These are phyloP conservation scores for Villa cingulata DNA, from an alignment of 2,888 invertebrate genomes.

Conservation along the genomic window DNA sequence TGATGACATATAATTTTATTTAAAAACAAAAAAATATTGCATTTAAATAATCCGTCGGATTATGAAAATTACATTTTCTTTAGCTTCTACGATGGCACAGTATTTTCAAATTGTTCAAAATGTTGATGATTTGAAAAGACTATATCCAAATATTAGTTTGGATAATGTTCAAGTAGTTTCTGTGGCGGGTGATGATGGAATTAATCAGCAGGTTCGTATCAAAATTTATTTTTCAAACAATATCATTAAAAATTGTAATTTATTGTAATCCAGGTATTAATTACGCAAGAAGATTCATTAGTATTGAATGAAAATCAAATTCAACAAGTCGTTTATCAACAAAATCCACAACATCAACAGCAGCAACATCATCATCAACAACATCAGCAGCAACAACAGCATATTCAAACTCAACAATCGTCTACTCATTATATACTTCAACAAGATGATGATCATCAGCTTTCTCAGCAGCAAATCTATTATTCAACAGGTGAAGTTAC, in stretches of 20 bases:
- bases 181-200: constrained; percentile 28
- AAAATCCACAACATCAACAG: constrained; percentile 26
- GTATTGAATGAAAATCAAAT: constrained; percentile 33
- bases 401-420: constrained; percentile 18
- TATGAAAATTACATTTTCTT: no score
- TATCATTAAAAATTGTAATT: neutral
- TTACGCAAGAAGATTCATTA: constrained; percentile 30
- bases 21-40: no score
- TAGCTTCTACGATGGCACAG: constrained; percentile 47
- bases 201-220: constrained; percentile 11
- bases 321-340: constrained; percentile 37
- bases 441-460: constrained; percentile 17
- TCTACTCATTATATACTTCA: constrained; percentile 21
- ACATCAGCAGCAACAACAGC: constrained; percentile 13
- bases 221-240: no score
- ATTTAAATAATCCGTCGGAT: no score
- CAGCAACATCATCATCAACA: constrained; percentile 27
- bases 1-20: no score
- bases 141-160: constrained; percentile 47
- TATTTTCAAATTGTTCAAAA: constrained; percentile 53
- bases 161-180: constrained; percentile 34
- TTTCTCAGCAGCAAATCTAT: constrained; percentile 16
- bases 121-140: constrained; percentile 49
- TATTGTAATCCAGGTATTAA: constrained; percentile 19
- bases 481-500: constrained; percentile 13